phyloP scores from a whole-genome alignment of 2,797 vertebrate genomes.

The Alcedo quadribrachys region DNA sequence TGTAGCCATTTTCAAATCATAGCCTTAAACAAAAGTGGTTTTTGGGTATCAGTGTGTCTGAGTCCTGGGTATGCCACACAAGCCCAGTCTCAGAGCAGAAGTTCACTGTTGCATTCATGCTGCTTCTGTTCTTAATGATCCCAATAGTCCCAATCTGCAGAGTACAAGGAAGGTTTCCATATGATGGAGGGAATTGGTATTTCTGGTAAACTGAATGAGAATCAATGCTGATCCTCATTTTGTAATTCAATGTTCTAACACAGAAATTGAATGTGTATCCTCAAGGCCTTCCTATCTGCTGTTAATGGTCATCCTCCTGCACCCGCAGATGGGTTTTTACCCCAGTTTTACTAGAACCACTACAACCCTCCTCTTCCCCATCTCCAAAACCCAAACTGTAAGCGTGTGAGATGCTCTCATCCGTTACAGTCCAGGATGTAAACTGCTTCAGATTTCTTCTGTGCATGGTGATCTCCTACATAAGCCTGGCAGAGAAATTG shows the following conservation, averaged over 20 bases:
- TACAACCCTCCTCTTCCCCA: neutral
- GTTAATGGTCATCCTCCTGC: neutral
- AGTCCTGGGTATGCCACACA: neutral
- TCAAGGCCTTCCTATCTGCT: neutral
- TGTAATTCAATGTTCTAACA: neutral
- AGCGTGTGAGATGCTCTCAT: neutral
- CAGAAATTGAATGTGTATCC: neutral
- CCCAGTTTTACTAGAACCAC: neutral
- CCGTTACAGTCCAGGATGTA: neutral
- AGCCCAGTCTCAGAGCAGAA: neutral
- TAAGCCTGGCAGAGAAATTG: neutral
- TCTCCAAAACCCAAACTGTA: neutral
- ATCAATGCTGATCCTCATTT: neutral
- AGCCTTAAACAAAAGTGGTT: constrained; percentile 51
- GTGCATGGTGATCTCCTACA: neutral
- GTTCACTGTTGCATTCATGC: neutral
- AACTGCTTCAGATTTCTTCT: neutral
- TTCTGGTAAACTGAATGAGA: neutral
- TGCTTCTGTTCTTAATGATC: neutral
- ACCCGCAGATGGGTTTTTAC: neutral
- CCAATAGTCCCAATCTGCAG: neutral
- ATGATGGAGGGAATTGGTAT: neutral
- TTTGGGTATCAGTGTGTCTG: neutral
- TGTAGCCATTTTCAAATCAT: constrained; percentile 59
- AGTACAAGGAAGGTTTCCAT: neutral